Percentiles rank a stretch among this genome's conserved stretches.
phyloP scores from a whole-genome alignment of 2,113 vertebrate species.

The Onychorhynchus coronatus region DNA sequence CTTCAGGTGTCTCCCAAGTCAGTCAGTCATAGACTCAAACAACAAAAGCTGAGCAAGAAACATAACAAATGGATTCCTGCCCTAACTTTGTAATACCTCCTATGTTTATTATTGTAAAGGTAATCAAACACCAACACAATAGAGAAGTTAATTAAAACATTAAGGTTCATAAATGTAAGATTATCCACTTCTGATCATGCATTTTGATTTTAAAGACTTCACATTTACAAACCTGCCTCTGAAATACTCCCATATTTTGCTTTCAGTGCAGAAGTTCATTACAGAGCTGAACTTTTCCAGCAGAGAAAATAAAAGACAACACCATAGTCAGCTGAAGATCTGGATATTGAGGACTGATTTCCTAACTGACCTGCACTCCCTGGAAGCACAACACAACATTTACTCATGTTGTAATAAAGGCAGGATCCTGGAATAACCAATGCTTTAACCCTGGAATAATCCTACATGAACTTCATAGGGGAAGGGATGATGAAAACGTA shows the following conservation, averaged over 20 bases:
- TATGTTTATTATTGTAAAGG: background rate
- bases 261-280: background rate
- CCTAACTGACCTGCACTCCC: rapidly evolving
- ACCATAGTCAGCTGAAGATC: background rate
- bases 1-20: background rate
- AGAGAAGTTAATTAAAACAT: background rate
- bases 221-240: background rate
- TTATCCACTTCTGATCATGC: background rate
- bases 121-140: background rate
- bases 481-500: background rate
- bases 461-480: background rate
- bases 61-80: rapidly evolving
- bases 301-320: background rate
- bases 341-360: background rate
- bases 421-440: background rate
- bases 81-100: background rate
- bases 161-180: background rate
- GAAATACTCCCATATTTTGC: background rate
- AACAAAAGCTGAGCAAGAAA: background rate
- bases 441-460: background rate
- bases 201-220: background rate
- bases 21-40: background rate
- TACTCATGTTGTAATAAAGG: background rate
- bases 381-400: rapidly evolving
- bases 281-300: background rate